Evolutionary conservation across 2,113 vertebrate genomes (phyloP), one percentile per base, ranked within the genome.

Genomic region (Misgurnus anguillicaudatus): DNA sequence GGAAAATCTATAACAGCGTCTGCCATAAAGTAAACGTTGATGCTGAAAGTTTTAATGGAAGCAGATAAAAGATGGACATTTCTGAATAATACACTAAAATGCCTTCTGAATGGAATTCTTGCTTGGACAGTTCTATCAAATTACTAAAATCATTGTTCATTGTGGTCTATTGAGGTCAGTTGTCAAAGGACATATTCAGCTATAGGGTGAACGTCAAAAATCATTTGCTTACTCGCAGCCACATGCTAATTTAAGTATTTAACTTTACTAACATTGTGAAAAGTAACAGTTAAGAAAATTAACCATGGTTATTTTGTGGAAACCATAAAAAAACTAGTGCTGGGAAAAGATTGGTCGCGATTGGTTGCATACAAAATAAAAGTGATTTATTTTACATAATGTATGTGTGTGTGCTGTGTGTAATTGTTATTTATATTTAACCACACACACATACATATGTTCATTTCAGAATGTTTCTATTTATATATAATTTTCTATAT

Each of bases 161-260:
- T 39, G 60, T 39, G 74, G 74, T 76, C 24, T 53, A 53, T 2
- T 53, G 60, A 64, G 74, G 74, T 76, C 55, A 42, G 51, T 14
- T 57, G 57, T 58, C 24, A 38, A 64, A 63, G 51, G 74, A 45
- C 61, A 64, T 64, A 76, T 76, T 76, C 74, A 76, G 74, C 60
- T 76, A 42, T 48, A 19, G 16, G 58, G 9, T 48, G 21, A 48
- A 9, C 2, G 1, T 53, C 73, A 64, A 64, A 64, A 75, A 48
- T 16, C n/a, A 63, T 62, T 63, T 19, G 21, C 31, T 47, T 47
- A 36, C n/a, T 31, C 13, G 10, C 38, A 21, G 10, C 19, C 39
- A 39, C n/a, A 5, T 72, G 11, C 6, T 17, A 58, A 58, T 72
- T 72, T 7, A 72, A 9, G 3, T 31, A 51, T 69, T 31, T 51